Evolutionary conservation across 1,140 invertebrate species (phyloP).

Genomic region (Cotesia vestalis): DNA sequence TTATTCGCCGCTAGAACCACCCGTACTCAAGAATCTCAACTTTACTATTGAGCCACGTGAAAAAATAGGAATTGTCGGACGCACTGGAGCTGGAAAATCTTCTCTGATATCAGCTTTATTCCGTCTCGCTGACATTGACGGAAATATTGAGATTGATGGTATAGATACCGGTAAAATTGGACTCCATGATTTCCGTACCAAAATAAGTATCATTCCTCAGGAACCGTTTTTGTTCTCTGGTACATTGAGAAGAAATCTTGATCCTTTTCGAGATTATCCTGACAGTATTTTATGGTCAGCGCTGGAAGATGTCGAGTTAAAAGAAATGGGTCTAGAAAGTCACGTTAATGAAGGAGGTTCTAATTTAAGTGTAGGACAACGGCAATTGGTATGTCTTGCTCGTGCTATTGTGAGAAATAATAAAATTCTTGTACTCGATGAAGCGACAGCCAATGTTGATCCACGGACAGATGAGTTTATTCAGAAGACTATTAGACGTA

Average conservation of each 20-base stretch:
- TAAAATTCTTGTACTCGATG: slow-evolving; percentile 60
- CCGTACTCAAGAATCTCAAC: slow-evolving; percentile 49
- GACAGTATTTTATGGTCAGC: slow-evolving; percentile 85
- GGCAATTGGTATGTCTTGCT: slow-evolving; percentile 82
- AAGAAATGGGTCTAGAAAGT: slow-evolving; percentile 67
- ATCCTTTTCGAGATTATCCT: slow-evolving; percentile 79
- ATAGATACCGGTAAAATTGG: slow-evolving; percentile 71
- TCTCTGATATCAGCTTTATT: no score
- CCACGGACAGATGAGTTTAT: slow-evolving; percentile 76
- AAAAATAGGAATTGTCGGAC: no score
- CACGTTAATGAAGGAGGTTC: slow-evolving; percentile 76
- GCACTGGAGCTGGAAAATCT: no score
- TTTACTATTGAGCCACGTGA: no score
- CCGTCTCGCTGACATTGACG: slow-evolving; percentile 48
- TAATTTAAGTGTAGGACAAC: slow-evolving; percentile 83
- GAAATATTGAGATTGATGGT: slow-evolving; percentile 69
- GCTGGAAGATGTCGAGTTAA: slow-evolving; percentile 81
- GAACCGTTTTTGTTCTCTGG: slow-evolving; percentile 89
- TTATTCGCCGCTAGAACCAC: slow-evolving; percentile 71
- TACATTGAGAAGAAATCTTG: slow-evolving; percentile 83
- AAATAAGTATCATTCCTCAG: slow-evolving; percentile 87
- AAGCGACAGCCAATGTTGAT: slow-evolving; percentile 90
- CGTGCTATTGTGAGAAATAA: slow-evolving; percentile 80
- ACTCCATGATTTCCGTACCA: slow-evolving; percentile 74
- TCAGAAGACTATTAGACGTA: slow-evolving; percentile 76